Base-by-base conservation (phyloP, 2,888 invertebrate species). In the Leptinotarsa tumamoca region DNA sequence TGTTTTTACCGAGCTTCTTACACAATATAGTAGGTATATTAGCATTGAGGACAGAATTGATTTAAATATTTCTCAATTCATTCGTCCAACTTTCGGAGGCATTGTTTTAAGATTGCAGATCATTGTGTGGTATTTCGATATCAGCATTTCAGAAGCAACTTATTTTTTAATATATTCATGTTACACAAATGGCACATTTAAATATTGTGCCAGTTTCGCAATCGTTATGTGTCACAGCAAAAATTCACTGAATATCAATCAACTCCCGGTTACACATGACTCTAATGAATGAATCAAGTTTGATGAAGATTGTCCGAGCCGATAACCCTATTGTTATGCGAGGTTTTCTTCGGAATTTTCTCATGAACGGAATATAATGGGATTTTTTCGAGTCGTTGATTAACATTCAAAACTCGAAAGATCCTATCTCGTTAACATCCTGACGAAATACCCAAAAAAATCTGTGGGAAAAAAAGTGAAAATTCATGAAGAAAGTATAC, bases 111-210 rank as follows among this genome's bases (percentile, higher is more conserved):
- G 58, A 23, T 23, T 58, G 10, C 23, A 23, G 14, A 58, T 58
- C 58, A 58, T 58, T 58, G 58, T 58, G 15, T 23, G 23, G 21
- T 58, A 58, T 58, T 58, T 58, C 23, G 15, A 4, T 58, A 15
- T 58, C 58, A 58, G 23, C 58, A 58, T 58, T 58, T 58, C 58
- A 58, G 58, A 58, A 58, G 58, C 58, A 21, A 58, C 58, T 27
- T 10, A 58, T 58, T 18, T 58, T 21, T 4, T 58, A 58, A 58
- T 23, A 14, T 58, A 58, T 58, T 58, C 58, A 14, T 58, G 15
- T 58, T 23, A 3, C 58, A 58, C 21, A 58, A 23, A 23, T 58
- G 58, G 21, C 23, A 58, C 58, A 58, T 23, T 18, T 14, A 13
- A 58, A 58, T 58, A 21, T 15, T 14, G 58, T 58, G 58, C 23